Base-by-base conservation (phyloP, 2,888 invertebrate species). In the Chloromyia formosa region DNA sequence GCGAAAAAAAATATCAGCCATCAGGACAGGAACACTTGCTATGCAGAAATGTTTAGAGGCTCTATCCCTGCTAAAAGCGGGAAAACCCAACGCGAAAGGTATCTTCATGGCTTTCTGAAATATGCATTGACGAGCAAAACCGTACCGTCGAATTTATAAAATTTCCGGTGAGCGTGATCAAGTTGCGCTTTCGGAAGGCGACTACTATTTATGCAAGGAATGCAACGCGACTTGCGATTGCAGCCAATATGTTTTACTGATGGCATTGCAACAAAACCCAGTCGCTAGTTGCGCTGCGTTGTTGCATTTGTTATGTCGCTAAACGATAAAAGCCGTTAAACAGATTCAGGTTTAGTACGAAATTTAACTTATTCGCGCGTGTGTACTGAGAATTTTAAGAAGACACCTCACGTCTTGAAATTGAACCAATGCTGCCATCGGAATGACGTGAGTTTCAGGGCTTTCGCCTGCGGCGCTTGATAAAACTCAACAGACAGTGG, bases 351-450 rank as follows among this genome's bases (percentile, higher is more conserved):
- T 27, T 22, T 10, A 60, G 27, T 60, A 49, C 27, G 22, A 60
- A 60, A 60, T 60, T 27, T 60, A 60, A 64, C 10, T 61, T 69
- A 69, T 71, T 71, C 71, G 71, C 71, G 58, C 58, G 56, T 58
- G 27, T 35, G 58, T 58, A 71, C 35, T 40, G 56, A 56, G 42
- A 56, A 71, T 71, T 71, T 71, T 58, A 56, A 71, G 42, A 35
- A 71, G 56, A 42, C 58, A 56, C 56, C 54, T 69, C 20, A 18
- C n/a, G 16, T n/a, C 14, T 68, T 35, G 27, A 4, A 2, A 7
- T 35, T 35, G 27, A 7, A 35, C n/a, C n/a, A n/a, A n/a, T n/a
- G n/a, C n/a, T n/a, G n/a, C n/a, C 7, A 7, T 35, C 7, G 27
- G 27, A 35, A 2, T 2, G 7, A 35, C 27, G 27, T 35, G 27